Evolutionary conservation across 1,140 invertebrate species (phyloP).

Genomic region (Drosophila nigrodunni): DNA sequence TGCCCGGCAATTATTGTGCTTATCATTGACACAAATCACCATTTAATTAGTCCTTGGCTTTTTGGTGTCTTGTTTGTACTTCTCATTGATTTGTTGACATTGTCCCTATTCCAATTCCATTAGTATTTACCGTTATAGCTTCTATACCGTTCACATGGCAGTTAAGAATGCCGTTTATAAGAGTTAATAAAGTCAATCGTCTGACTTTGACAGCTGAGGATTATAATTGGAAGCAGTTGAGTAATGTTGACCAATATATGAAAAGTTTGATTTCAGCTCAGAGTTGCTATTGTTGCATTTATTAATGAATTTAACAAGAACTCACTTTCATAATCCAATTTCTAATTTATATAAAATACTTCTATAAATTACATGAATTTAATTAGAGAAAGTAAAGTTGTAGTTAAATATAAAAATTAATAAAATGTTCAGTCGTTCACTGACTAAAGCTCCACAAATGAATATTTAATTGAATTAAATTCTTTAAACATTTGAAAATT

Average conservation of each 20-base stretch:
- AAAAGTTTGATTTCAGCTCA: too few species aligned
- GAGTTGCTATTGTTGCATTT: too few species aligned
- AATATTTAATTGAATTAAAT: background rate
- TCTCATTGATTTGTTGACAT: slow-evolving; percentile 78
- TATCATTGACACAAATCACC: slow-evolving; percentile 80
- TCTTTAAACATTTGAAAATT: background rate
- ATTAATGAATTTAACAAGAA: too few species aligned
- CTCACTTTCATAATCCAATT: too few species aligned
- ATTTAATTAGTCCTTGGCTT: slow-evolving; percentile 77
- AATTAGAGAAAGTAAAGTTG: too few species aligned
- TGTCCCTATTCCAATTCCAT: slow-evolving; percentile 19
- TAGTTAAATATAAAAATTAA: too few species aligned
- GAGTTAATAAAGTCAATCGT: slow-evolving; percentile 9
- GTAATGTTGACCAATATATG: too few species aligned
- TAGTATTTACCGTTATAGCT: background rate
- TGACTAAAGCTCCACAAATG: background rate
- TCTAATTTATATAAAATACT: too few species aligned
- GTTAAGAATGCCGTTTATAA: background rate
- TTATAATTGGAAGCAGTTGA: background rate
- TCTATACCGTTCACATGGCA: background rate
- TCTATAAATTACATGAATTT: too few species aligned
- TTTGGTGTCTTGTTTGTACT: slow-evolving; percentile 65
- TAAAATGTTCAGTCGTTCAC: too few species aligned
- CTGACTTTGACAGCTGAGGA: slow-evolving; percentile 7
- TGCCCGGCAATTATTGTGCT: slow-evolving; percentile 77